Conservation (phyloP, 2,797 vertebrate genomes). For the Danio kyathit region DNA sequence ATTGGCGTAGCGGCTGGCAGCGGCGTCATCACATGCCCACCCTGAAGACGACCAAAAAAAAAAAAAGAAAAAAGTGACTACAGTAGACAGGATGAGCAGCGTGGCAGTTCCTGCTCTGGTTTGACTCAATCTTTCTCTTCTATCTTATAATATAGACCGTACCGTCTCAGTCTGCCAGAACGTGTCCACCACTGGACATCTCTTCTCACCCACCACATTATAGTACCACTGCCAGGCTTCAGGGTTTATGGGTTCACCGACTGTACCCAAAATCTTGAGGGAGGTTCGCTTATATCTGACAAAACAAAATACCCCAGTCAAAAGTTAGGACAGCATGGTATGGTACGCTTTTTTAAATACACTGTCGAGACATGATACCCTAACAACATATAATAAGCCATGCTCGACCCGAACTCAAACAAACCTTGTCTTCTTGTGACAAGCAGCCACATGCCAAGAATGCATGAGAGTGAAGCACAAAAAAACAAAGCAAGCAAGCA, state of each 20-base stretch:
- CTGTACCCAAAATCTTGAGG: slow-evolving; percentile 91
- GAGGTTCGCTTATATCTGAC: slow-evolving; percentile 88
- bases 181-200: slow-evolving; percentile 94
- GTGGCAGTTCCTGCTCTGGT: not conserved
- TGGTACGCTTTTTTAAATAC: too few relatives aligned
- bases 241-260: slow-evolving; percentile 97
- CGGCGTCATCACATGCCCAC: slow-evolving; percentile 94
- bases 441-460: too few relatives aligned
- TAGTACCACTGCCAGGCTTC: slow-evolving; percentile 99
- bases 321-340: not conserved
- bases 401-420: too few relatives aligned
- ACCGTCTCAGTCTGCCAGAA: slow-evolving; percentile 99
- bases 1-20: slow-evolving; percentile 91
- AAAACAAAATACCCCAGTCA: slow-evolving; percentile 18
- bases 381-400: too few relatives aligned
- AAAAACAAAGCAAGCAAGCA: too few relatives aligned
- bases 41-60: too few relatives aligned
- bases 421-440: too few relatives aligned
- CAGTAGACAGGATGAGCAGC: not conserved
- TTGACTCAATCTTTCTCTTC: not conserved
- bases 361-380: too few relatives aligned
- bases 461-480: too few relatives aligned
- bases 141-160: slow-evolving; percentile 47
- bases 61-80: too few relatives aligned
- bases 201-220: slow-evolving; percentile 88